Percentiles rank a stretch among this genome's conserved stretches.
These are phyloP conservation scores for Brevipalpus yothersi DNA, from an alignment of 1,140 invertebrate species.

Conservation along the genomic window DNA sequence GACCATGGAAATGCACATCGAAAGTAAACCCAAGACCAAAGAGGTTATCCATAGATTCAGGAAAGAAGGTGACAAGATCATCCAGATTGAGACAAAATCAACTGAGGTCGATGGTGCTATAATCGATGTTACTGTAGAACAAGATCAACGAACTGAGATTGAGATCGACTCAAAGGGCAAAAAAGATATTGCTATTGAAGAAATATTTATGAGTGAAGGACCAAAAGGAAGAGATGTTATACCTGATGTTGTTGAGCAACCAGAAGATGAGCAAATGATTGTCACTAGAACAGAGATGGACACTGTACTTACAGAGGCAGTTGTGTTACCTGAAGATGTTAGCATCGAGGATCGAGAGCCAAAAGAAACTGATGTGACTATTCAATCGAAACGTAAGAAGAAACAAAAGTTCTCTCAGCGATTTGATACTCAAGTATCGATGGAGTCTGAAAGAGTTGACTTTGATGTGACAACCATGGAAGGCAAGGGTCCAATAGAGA, in stretches of 20 bases:
- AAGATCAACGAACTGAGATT: not conserved
- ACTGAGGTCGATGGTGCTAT: not conserved
- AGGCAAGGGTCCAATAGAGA: too few species aligned
- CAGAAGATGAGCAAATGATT: not conserved
- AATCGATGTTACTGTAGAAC: not conserved
- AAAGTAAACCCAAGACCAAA: not conserved
- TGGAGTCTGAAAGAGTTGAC: too few species aligned
- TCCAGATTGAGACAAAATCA: not conserved
- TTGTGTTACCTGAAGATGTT: too few species aligned
- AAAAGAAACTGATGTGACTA: too few species aligned
- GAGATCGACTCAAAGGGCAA: not conserved
- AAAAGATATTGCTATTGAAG: not conserved
- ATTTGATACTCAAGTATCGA: too few species aligned
- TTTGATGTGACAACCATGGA: too few species aligned
- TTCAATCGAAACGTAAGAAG: too few species aligned
- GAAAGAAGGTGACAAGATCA: not conserved
- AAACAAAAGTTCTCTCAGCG: too few species aligned
- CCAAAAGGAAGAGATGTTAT: not conserved
- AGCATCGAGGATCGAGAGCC: too few species aligned
- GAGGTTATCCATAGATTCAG: not conserved
- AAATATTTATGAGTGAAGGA: not conserved
- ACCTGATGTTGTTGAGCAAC: not conserved
- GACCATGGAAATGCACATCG: too few species aligned
- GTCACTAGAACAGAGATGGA: too few species aligned
- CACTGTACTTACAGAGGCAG: too few species aligned